phyloP scores from a whole-genome alignment of 2,797 vertebrate genomes.

The Sternotherus odoratus region DNA sequence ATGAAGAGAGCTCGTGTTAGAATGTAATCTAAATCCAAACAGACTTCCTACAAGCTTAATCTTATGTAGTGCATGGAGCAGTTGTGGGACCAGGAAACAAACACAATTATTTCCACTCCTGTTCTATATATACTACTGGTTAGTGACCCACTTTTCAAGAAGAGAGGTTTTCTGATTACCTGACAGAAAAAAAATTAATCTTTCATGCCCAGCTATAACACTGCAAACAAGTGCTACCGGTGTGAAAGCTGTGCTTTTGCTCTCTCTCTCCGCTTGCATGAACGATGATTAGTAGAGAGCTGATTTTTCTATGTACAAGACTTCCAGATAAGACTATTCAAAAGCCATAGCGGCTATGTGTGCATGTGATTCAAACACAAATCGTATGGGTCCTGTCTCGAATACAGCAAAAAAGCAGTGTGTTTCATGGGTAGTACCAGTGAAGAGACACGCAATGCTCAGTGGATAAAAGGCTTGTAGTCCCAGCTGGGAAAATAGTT shows the following conservation, averaged over 20 bases:
- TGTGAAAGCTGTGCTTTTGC: slow-evolving; percentile 64
- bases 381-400: slow-evolving; percentile 65
- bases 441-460: slow-evolving; percentile 71
- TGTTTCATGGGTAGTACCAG: slow-evolving; percentile 61
- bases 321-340: slow-evolving; percentile 54
- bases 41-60: neutral
- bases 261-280: slow-evolving; percentile 35
- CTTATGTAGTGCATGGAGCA: neutral
- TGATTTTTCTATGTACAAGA: slow-evolving; percentile 35
- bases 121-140: slow-evolving; percentile 20
- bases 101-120: slow-evolving; percentile 38
- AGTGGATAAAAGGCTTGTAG: slow-evolving; percentile 79
- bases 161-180: slow-evolving; percentile 73
- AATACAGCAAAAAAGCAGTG: slow-evolving; percentile 61
- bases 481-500: slow-evolving; percentile 82
- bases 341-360: slow-evolving; percentile 37
- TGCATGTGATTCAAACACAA: slow-evolving; percentile 63
- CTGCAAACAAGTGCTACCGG: neutral
- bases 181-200: slow-evolving; percentile 73
- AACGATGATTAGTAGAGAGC: slow-evolving; percentile 61
- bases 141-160: slow-evolving; percentile 77
- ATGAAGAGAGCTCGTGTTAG: neutral
- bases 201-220: neutral
- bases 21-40: neutral
- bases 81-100: neutral